Evolutionary conservation across 2,113 vertebrate genomes (phyloP), one percentile per base, ranked within the genome.

Genomic region (Callaeas wilsoni): DNA sequence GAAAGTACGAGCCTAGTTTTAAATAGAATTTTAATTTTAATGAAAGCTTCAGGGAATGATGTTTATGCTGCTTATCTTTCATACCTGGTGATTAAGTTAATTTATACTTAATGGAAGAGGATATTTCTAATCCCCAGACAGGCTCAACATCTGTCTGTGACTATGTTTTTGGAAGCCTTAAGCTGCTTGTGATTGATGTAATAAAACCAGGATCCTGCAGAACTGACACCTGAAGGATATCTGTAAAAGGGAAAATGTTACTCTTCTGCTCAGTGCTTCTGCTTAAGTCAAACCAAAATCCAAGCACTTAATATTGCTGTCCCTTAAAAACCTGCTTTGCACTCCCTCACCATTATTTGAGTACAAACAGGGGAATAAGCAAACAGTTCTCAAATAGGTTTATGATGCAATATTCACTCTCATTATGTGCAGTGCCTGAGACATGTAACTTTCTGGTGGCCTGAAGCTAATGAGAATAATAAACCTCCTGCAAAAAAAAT

Each of bases 41-140:
- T 96, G 97, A 98, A 98, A 97, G 96, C 97, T 97, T 96, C 94
- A 74, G 97, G 97, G 98, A 97, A 96, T 56, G 74, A 87, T 97
- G 97, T 98, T 97, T 97, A 95, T 96, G 96, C 96, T 96, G 94
- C 96, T 97, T 98, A 97, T 97, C 97, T 97, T 98, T 97, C 97
- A 93, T 96, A 98, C 97, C 98, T 98, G 97, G 98, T 98, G 98
- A 98, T 98, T 98, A 98, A 97, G 93, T 98, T 98, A 98, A 98
- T 98, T 97, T 98, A 98, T 97, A 98, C 97, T 97, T 97, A 97
- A 98, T 98, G 97, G 97, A 94, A 98, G 97, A 97, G 96, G 96
- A 97, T 97, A 97, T 97, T 98, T 98, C 98, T 97, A 98, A 97
- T 98, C 97, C 97, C 97, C 59, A 97, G 96, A 97, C 96, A 97